Percentiles rank a stretch among this genome's conserved stretches.
Evolutionary conservation across 2,113 vertebrate genomes (phyloP).

Genomic region (Triplophysa siluroides): DNA sequence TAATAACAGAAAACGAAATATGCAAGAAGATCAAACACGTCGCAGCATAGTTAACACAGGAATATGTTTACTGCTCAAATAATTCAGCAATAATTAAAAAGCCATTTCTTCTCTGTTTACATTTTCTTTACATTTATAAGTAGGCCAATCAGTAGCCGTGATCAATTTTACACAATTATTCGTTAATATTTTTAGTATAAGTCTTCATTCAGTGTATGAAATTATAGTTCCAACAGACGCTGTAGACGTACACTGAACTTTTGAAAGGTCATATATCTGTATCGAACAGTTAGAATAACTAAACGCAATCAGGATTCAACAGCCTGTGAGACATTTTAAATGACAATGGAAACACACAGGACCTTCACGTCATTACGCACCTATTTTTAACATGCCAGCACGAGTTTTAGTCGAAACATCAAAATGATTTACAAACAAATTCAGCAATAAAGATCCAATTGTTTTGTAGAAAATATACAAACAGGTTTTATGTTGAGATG

Average conservation of each 20-base stretch:
- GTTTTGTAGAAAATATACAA: background rate
- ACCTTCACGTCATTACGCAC: background rate
- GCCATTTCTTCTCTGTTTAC: too few species aligned
- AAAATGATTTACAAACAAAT: background rate
- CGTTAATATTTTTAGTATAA: too few species aligned
- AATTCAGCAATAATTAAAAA: background rate
- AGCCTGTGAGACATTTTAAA: conserved; percentile 4
- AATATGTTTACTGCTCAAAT: too few species aligned
- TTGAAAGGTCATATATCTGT: conserved; percentile 49
- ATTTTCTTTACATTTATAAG: too few species aligned
- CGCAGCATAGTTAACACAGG: too few species aligned
- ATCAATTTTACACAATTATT: too few species aligned
- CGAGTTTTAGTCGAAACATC: background rate
- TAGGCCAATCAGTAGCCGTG: too few species aligned
- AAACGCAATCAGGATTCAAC: conserved; percentile 34
- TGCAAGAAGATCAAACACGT: too few species aligned
- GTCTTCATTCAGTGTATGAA: too few species aligned
- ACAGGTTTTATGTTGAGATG: background rate
- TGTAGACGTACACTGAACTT: conserved; percentile 42
- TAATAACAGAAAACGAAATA: too few species aligned
- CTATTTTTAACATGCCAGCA: background rate
- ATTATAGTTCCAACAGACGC: background rate
- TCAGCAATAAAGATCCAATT: background rate
- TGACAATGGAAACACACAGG: background rate
- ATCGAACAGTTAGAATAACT: conserved; percentile 46